These are phyloP conservation scores for Paedocypris micromegethes DNA, from an alignment of 2,797 vertebrate species.

Conservation along the genomic window DNA sequence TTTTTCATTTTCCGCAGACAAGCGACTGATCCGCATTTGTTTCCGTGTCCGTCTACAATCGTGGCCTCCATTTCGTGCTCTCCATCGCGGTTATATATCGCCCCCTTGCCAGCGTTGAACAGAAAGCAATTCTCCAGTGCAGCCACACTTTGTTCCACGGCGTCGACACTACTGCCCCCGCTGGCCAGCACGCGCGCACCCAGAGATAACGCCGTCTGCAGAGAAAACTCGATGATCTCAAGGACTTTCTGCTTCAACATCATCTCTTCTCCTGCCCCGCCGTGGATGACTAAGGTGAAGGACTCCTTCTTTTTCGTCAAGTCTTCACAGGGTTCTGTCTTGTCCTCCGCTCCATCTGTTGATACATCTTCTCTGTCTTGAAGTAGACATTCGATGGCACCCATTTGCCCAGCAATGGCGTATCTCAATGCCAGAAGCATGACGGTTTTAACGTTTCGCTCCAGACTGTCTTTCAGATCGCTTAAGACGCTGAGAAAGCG, in stretches of 20 bases:
- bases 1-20: conserved; percentile 66
- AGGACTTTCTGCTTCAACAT: conserved; percentile 62
- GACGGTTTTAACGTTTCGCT: conserved; percentile 61
- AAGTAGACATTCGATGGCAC: conserved; percentile 63
- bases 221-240: conserved; percentile 67
- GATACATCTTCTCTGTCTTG: conserved; percentile 49
- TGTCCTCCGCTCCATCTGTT: conserved; percentile 37
- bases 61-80: conserved; percentile 73
- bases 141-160: conserved; percentile 70
- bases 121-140: conserved; percentile 75
- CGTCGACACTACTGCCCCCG: conserved; percentile 68
- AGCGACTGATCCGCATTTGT: conserved; percentile 69
- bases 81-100: conserved; percentile 72
- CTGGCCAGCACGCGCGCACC: conserved; percentile 62
- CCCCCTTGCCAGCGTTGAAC: conserved; percentile 76
- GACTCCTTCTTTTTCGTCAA: conserved; percentile 35
- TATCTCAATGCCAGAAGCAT: conserved; percentile 70
- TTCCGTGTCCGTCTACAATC: conserved; percentile 63
- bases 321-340: too few relatives aligned
- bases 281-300: conserved; percentile 69
- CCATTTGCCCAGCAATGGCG: conserved; percentile 70
- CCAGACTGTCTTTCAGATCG: conserved; percentile 62
- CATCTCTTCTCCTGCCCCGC: conserved; percentile 71
- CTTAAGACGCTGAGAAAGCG: conserved; percentile 60
- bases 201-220: conserved; percentile 64